Conservation (phyloP, 2,797 vertebrate genomes). For the Geotrypetes seraphini region DNA sequence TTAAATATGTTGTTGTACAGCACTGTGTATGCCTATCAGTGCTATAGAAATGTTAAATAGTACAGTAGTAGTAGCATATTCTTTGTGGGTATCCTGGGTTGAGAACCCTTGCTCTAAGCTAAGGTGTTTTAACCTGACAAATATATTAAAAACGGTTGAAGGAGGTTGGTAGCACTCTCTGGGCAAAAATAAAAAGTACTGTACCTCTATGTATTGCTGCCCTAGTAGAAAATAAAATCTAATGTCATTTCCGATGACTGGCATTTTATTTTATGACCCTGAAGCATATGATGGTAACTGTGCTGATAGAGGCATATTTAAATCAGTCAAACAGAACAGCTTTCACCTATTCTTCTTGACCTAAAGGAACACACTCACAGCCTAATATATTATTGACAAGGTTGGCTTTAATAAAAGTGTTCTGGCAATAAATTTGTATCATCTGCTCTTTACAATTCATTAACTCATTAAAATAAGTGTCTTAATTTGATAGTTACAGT, state of each 20-base stretch:
- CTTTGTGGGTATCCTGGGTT: no score
- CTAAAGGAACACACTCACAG: conserved; percentile 23
- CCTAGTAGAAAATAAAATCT: conserved; percentile 3
- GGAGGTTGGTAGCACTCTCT: no score
- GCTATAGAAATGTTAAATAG: no score
- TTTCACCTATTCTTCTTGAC: conserved; percentile 8
- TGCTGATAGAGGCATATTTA: conserved; percentile 5
- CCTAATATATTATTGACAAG: conserved; percentile 49
- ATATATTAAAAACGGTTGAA: no score
- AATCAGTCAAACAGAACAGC: conserved; percentile 17
- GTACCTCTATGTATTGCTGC: background rate
- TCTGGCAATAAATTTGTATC: conserved; percentile 45
- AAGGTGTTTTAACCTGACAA: no score
- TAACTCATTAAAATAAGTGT: conserved; percentile 63
- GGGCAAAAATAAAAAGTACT: no score
- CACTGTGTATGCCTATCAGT: no score
- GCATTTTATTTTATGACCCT: conserved; percentile 7
- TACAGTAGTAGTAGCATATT: no score
- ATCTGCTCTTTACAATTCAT: conserved; percentile 45
- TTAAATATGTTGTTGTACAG: no score
- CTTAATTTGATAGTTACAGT: conserved; percentile 63
- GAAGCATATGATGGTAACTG: background rate
- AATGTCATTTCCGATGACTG: conserved; percentile 3
- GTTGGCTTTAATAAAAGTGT: conserved; percentile 38
- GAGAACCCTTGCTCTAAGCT: no score